phyloP scores from a whole-genome alignment of 1,140 invertebrate genomes.

The Ridgeia piscesae region DNA sequence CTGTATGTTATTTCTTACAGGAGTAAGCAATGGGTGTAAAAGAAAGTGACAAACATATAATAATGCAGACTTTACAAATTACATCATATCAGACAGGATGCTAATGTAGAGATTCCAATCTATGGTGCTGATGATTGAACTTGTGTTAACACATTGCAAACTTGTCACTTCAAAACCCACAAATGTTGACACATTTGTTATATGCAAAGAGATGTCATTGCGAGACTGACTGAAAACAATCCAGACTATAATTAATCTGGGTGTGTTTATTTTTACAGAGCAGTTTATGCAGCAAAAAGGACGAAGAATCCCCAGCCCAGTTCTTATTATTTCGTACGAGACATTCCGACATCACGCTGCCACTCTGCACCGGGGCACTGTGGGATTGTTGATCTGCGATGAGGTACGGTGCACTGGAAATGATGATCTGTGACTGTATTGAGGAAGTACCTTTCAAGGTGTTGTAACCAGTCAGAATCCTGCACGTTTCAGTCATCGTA shows the following conservation, averaged over 20 bases:
- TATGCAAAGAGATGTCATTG: no score
- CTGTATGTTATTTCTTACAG: not conserved
- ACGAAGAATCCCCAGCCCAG: slow-evolving; percentile 70
- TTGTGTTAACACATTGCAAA: no score
- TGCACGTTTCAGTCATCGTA: not conserved
- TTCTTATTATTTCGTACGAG: slow-evolving; percentile 98
- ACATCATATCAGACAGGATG: no score
- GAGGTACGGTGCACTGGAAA: slow-evolving; percentile 65
- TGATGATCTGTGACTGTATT: not conserved
- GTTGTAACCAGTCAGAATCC: not conserved
- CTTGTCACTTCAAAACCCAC: no score
- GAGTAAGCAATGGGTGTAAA: no score
- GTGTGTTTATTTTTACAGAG: slow-evolving; percentile 41
- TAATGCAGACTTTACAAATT: slow-evolving; percentile 35
- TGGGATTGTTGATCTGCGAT: slow-evolving; percentile 96
- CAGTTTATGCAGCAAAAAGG: slow-evolving; percentile 59
- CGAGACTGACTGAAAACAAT: not conserved
- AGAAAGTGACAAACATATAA: slow-evolving; percentile 37
- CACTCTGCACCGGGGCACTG: slow-evolving; percentile 79
- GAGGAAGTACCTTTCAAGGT: not conserved
- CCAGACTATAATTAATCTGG: not conserved
- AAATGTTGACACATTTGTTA: no score
- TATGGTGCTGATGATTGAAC: no score
- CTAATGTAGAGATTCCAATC: no score
- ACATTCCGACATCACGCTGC: slow-evolving; percentile 87